Percentiles rank a stretch among this genome's conserved stretches.
Conservation (phyloP, 2,113 vertebrate genomes). For the Daphoenositta chrysoptera region DNA sequence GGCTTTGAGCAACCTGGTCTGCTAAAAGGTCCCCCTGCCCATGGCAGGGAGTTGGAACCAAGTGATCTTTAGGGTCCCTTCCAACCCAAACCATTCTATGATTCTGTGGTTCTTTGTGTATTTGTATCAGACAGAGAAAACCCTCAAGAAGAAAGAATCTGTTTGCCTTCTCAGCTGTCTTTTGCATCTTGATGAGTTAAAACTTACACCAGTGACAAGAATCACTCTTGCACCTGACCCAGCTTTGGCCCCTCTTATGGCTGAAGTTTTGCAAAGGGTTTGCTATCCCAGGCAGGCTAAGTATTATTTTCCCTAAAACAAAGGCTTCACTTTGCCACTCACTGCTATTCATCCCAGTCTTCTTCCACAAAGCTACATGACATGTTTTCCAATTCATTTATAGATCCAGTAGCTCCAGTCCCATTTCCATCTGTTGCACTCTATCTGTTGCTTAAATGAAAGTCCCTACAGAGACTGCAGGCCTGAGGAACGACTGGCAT, state of each 20-base stretch:
- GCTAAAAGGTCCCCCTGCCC: neutral
- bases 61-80: neutral
- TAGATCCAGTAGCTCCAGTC: neutral
- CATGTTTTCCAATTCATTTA: neutral
- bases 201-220: neutral
- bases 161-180: neutral
- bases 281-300: neutral
- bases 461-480: neutral
- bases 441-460: neutral
- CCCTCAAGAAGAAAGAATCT: neutral
- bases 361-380: neutral
- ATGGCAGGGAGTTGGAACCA: neutral
- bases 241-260: rapidly evolving
- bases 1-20: neutral
- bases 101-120: neutral
- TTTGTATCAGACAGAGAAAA: neutral
- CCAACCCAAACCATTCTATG: neutral
- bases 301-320: neutral
- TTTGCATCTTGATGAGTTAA: neutral
- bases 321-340: neutral
- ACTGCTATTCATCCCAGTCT: neutral
- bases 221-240: neutral
- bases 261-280: neutral
- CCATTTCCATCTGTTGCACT: neutral
- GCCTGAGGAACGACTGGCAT: neutral